Evolutionary conservation across 2,113 vertebrate species (phyloP), one percentile per base, ranked within the genome.

Genomic region (Pelodiscus sinensis): DNA sequence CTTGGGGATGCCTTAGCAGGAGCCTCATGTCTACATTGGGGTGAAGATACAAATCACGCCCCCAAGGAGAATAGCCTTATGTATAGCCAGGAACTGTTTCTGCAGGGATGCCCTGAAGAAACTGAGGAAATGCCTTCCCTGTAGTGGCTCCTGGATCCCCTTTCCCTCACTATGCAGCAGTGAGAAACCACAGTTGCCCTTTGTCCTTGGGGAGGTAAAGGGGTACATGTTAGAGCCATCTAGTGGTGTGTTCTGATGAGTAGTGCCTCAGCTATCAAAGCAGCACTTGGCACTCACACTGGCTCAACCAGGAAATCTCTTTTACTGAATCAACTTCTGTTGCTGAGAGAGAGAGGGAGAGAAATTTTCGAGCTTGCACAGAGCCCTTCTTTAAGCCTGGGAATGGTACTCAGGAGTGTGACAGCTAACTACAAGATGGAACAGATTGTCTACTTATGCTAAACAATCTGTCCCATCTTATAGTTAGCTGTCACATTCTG

Each of bases 91-190:
- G 75, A 94, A 81, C 16, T 6, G 1, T 10, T 2, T 2, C 77
- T 60, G 62, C 87, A 54, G 38, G 75, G 54, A 38, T 0, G 35
- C 16, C 75, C 79, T 0, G 0, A 27, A 80, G 31, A 44, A 90
- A 81, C 44, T 0, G 1, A 91, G 56, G 85, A 52, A 1, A 77
- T 77, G 38, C 12, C 24, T 75, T 50, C 22, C 35, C 73, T 50
- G 1, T 50, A 44, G 22, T 75, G 38, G 38, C 38, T 50, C 38
- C 24, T 25, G 73, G 22, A 19, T 15, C 24, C 4, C 73, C 24
- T 77, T 27, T 15, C 38, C 18, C 38, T 50, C 24, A 25, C 73
- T 77, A 50, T 44, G 38, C 38, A 77, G 35, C 38, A 25, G 22
- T 50, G 38, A 77, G 73, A 27, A 50, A 25, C 10, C 5, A 77